Percentiles rank a stretch among this genome's conserved stretches.
phyloP scores from a whole-genome alignment of 2,113 vertebrate genomes.

The Mus pahari region DNA sequence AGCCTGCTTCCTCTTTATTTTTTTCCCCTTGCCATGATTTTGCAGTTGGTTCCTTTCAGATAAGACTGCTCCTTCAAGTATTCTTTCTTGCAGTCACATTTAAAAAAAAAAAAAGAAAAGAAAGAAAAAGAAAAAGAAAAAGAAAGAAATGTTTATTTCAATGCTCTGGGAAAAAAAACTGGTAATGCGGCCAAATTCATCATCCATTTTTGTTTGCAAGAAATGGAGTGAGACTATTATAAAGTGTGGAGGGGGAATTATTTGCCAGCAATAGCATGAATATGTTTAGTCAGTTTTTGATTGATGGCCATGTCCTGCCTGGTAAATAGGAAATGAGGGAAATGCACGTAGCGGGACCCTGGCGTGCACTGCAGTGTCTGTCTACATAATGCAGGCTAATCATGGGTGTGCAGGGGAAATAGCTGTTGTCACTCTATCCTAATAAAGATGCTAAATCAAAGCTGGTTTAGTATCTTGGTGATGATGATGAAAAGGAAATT shows the following conservation, averaged over 20 bases:
- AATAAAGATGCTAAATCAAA: conserved; percentile 63
- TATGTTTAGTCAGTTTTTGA: conserved; percentile 45
- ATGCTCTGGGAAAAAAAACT: conserved; percentile 22
- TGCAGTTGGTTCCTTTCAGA: conserved; percentile 76
- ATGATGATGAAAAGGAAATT: conserved; percentile 21
- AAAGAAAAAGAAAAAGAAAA: too few species aligned
- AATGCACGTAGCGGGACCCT: not conserved
- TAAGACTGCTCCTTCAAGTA: conserved; percentile 59
- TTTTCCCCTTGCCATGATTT: conserved; percentile 46
- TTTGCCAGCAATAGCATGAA: conserved; percentile 48
- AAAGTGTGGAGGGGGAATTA: conserved; percentile 65
- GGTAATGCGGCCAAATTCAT: conserved; percentile 54
- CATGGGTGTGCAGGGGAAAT: not conserved
- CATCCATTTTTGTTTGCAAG: conserved; percentile 55
- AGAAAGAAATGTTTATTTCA: conserved; percentile 56
- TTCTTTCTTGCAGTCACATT: conserved; percentile 62
- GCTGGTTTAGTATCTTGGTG: conserved; percentile 24
- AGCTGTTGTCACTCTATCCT: not conserved
- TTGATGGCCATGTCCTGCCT: not conserved
- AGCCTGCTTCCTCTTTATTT: not conserved
- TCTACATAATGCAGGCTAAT: not conserved
- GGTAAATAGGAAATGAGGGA: not conserved
- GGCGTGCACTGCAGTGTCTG: not conserved
- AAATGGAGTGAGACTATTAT: conserved; percentile 56
- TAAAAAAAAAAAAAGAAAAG: conserved; percentile 47